Evolutionary conservation across 2,797 vertebrate genomes (phyloP).

Genomic region (Sciaenops ocellatus): DNA sequence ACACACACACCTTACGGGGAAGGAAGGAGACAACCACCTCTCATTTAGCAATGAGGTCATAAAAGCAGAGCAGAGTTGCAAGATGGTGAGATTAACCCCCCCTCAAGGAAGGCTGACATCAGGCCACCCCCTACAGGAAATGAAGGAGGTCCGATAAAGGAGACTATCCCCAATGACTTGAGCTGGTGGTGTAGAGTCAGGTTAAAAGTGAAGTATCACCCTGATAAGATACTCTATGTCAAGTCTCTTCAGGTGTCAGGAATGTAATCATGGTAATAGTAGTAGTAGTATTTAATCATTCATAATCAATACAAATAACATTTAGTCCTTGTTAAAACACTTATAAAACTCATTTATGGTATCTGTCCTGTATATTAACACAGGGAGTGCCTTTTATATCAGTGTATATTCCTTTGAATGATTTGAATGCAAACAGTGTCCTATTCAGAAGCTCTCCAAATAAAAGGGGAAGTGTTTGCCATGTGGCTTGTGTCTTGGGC

Average conservation of each 20-base stretch:
- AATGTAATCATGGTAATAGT: too few species aligned
- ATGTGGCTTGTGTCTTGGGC: background rate
- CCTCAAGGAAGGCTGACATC: slow-evolving; percentile 22
- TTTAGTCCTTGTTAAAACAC: background rate
- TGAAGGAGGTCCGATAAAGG: slow-evolving; percentile 54
- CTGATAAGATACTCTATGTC: background rate
- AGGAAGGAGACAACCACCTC: slow-evolving; percentile 36
- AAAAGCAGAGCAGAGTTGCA: slow-evolving; percentile 39
- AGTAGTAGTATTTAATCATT: background rate
- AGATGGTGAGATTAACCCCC: slow-evolving; percentile 56
- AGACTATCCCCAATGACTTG: slow-evolving; percentile 14
- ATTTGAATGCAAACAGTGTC: background rate
- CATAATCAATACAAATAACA: background rate
- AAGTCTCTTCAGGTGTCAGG: background rate
- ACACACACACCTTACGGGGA: slow-evolving; percentile 12
- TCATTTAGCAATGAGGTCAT: slow-evolving; percentile 45
- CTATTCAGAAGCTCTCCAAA: background rate
- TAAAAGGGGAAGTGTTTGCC: slow-evolving; percentile 1
- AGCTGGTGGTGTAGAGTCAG: background rate
- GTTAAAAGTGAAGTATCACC: background rate
- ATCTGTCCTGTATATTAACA: background rate
- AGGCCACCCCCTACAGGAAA: slow-evolving; percentile 58
- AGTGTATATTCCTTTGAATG: background rate
- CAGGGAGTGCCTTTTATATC: background rate
- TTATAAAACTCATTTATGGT: background rate